A percentile compares a stretch with the other conserved stretches of the same genome.
These are phyloP conservation scores for Prionace glauca DNA, from an alignment of 2,797 vertebrate species.

Conservation along the genomic window DNA sequence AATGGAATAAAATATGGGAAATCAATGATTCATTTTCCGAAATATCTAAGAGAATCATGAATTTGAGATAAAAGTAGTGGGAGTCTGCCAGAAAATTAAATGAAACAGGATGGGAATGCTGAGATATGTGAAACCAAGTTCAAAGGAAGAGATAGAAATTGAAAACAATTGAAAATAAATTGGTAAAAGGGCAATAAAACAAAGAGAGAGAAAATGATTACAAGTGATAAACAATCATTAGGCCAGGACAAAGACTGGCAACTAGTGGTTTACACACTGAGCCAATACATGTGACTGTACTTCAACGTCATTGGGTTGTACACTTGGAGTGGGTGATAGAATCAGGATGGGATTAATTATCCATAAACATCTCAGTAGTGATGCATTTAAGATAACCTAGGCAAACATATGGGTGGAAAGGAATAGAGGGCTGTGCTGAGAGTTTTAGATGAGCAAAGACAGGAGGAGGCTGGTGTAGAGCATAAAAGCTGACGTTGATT, in stretches of 20 bases:
- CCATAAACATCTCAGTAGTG: background rate
- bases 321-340: background rate
- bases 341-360: background rate
- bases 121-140: background rate
- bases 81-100: background rate
- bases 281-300: background rate
- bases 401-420: too few relatives aligned
- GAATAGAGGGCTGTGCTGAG: too few relatives aligned
- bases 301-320: background rate
- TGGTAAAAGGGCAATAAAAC: background rate
- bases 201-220: background rate
- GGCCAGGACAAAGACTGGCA: background rate
- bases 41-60: background rate
- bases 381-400: too few relatives aligned
- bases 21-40: constrained; percentile 19
- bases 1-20: background rate
- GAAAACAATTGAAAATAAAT: background rate
- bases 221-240: background rate
- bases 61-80: background rate
- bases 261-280: background rate
- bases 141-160: background rate
- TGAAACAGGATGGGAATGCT: background rate
- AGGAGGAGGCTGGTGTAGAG: too few relatives aligned
- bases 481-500: too few relatives aligned
- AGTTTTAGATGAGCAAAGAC: too few relatives aligned